Evolutionary conservation across 2,888 invertebrate species (phyloP).

Genomic region (Agrilus cyanescens): DNA sequence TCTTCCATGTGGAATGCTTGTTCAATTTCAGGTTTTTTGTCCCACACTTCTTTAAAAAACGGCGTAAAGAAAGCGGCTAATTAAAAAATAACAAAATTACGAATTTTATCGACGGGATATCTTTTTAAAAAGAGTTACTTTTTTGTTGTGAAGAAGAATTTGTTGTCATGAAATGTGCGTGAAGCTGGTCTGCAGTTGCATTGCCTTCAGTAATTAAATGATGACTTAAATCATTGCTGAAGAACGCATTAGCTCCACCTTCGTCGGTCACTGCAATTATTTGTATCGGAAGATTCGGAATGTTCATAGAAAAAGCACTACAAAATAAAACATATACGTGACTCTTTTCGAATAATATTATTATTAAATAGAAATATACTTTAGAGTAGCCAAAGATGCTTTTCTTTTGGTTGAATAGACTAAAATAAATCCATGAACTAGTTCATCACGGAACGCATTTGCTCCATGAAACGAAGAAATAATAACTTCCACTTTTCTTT

Average conservation of each 20-base stretch:
- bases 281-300: slow-evolving; percentile 86
- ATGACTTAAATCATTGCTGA: slow-evolving; percentile 81
- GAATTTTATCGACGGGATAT: neutral
- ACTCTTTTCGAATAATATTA: slow-evolving; percentile 4
- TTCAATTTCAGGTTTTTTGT: slow-evolving; percentile 89
- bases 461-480: slow-evolving; percentile 92
- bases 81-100: slow-evolving; percentile 19
- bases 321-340: slow-evolving; percentile 19
- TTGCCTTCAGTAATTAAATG: slow-evolving; percentile 88
- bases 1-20: slow-evolving; percentile 84
- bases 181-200: slow-evolving; percentile 77
- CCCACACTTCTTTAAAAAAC: slow-evolving; percentile 94
- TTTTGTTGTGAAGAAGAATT: slow-evolving; percentile 75
- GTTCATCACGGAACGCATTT: slow-evolving; percentile 79
- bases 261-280: slow-evolving; percentile 88
- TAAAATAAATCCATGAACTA: slow-evolving; percentile 90
- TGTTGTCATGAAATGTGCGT: slow-evolving; percentile 87
- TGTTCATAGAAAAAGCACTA: slow-evolving; percentile 87
- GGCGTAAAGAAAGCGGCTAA: slow-evolving; percentile 87
- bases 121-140: slow-evolving; percentile 43
- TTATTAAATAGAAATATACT: slow-evolving; percentile 42
- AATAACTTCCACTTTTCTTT: slow-evolving; percentile 77
- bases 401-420: slow-evolving; percentile 91
- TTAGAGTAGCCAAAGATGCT: slow-evolving; percentile 85
- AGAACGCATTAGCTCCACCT: slow-evolving; percentile 80